A percentile compares a stretch with the other conserved stretches of the same genome.
Evolutionary conservation across 2,888 invertebrate species (phyloP).

Genomic region (Stramonita haemastoma): DNA sequence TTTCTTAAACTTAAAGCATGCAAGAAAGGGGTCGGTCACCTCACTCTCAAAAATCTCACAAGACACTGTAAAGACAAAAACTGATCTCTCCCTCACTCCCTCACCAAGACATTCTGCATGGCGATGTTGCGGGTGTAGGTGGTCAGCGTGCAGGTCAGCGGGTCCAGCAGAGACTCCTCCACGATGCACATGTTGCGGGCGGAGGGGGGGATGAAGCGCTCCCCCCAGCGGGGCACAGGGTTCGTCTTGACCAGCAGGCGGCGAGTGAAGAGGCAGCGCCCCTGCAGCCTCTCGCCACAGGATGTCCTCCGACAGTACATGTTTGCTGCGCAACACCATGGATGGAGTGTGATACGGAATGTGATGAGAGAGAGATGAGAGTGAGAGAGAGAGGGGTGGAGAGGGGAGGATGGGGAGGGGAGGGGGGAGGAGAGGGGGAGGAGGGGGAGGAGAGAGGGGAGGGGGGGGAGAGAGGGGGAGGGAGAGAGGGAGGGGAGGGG

Average conservation of each 20-base stretch:
- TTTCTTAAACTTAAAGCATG: no score
- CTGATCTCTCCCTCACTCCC: no score
- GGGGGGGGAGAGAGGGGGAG: no score
- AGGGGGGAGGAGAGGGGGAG: no score
- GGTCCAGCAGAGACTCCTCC: slow-evolving; percentile 95
- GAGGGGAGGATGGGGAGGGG: not conserved
- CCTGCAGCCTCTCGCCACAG: slow-evolving; percentile 86
- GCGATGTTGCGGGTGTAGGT: slow-evolving; percentile 97
- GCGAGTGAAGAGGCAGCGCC: slow-evolving; percentile 88
- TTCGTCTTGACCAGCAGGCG: slow-evolving; percentile 94
- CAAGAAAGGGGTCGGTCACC: no score
- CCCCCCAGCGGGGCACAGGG: slow-evolving; percentile 94
- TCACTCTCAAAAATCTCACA: not conserved
- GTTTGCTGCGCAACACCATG: slow-evolving; percentile 82
- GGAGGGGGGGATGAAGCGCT: slow-evolving; percentile 82
- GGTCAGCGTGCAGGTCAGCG: slow-evolving; percentile 87
- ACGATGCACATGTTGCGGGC: slow-evolving; percentile 89
- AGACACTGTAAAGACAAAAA: not conserved
- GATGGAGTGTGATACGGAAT: not conserved
- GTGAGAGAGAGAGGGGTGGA: no score
- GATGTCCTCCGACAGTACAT: slow-evolving; percentile 96
- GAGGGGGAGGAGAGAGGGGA: no score
- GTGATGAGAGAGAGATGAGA: no score
- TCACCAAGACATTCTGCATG: slow-evolving; percentile 92
- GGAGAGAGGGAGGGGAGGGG: not conserved